These are phyloP conservation scores for Deroplatys truncata DNA, from an alignment of 2,888 invertebrate genomes.

Conservation along the genomic window DNA sequence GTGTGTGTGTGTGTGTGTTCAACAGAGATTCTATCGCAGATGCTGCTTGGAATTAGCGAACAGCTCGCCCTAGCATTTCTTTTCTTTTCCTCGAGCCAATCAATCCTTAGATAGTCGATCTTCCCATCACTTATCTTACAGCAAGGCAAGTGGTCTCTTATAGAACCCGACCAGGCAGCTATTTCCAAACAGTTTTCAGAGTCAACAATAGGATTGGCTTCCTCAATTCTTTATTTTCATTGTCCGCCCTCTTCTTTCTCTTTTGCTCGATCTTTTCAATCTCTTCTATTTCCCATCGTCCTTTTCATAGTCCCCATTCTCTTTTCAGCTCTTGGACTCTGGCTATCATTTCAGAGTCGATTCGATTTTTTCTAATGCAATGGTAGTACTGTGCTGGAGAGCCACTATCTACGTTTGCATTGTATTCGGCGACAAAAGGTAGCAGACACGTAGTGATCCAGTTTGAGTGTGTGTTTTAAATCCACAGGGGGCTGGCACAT, in stretches of 20 bases:
- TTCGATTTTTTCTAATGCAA: background rate
- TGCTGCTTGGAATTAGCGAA: too few relatives aligned
- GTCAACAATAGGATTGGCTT: background rate
- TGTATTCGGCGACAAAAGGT: background rate
- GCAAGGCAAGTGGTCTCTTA: background rate
- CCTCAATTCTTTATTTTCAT: slow-evolving; percentile 3
- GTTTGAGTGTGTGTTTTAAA: background rate
- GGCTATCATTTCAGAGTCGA: background rate
- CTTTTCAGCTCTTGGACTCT: background rate
- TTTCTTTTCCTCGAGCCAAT: background rate
- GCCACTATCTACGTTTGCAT: background rate
- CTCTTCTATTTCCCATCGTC: slow-evolving; percentile 20
- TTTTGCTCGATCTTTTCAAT: background rate
- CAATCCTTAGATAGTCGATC: slow-evolving; percentile 1
- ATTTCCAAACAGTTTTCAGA: background rate
- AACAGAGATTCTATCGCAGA: too few relatives aligned
- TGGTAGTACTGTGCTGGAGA: background rate
- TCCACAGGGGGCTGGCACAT: background rate
- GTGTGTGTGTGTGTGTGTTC: too few relatives aligned
- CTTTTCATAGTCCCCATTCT: slow-evolving; percentile 18
- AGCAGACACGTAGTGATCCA: background rate
- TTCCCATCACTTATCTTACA: background rate
- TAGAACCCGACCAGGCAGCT: background rate
- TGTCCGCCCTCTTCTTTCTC: slow-evolving; percentile 1
- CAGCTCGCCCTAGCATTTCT: too few relatives aligned